These are phyloP conservation scores for Piscicola geometra DNA, from an alignment of 2,888 invertebrate species.

Conservation along the genomic window DNA sequence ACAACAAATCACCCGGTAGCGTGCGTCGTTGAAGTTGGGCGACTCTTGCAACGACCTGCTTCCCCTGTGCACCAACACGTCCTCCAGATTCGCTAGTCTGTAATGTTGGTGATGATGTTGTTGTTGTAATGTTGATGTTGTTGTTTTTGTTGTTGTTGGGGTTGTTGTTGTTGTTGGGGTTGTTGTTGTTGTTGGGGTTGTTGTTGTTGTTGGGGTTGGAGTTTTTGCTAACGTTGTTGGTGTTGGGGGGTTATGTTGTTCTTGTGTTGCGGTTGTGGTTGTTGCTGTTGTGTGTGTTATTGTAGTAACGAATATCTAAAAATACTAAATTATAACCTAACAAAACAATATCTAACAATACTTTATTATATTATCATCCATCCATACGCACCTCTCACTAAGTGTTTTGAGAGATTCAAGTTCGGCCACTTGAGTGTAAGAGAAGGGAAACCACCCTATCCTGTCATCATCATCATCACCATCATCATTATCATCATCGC, in stretches of 20 bases:
- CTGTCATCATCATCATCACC: slow-evolving; percentile 21
- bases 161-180: not conserved
- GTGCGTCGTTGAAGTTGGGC: slow-evolving; percentile 30
- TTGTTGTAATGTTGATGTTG: not conserved
- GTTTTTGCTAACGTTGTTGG: too few species aligned
- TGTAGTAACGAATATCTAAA: too few species aligned
- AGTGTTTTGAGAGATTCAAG: slow-evolving; percentile 31
- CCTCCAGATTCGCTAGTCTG: slow-evolving; percentile 31
- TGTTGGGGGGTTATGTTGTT: too few species aligned
- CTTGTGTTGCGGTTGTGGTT: too few species aligned
- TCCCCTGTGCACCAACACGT: slow-evolving; percentile 32
- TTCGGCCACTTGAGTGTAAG: slow-evolving; percentile 33
- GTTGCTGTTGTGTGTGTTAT: too few species aligned
- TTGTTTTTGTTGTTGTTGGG: not conserved
- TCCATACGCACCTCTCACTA: slow-evolving; percentile 33
- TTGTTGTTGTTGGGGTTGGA: too few species aligned
- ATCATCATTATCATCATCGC: slow-evolving; percentile 20
- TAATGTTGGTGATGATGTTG: too few species aligned
- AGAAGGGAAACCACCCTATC: slow-evolving; percentile 32
- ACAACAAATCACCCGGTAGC: slow-evolving; percentile 20
- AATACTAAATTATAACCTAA: too few species aligned
- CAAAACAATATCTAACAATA: too few species aligned
- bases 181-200: not conserved
- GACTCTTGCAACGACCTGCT: slow-evolving; percentile 32
- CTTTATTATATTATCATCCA: too few species aligned